Conservation (phyloP, 1,140 invertebrate genomes). For the Anastatus disparis region DNA sequence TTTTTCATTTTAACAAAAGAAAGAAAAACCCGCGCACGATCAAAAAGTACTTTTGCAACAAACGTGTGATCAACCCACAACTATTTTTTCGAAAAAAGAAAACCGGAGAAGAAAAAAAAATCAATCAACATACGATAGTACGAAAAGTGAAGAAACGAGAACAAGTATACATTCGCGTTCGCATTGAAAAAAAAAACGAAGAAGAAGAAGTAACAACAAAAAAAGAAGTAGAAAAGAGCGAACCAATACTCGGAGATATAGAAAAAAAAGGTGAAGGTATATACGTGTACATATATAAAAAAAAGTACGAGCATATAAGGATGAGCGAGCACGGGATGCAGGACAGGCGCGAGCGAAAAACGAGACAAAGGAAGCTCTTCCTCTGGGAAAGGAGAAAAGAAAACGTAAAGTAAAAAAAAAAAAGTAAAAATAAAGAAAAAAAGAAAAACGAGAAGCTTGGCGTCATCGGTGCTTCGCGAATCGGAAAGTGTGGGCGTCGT, state of each 20-base stretch:
- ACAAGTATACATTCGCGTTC: background rate
- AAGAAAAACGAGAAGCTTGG: background rate
- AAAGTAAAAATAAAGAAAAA: constrained; percentile 9
- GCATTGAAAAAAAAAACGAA: background rate
- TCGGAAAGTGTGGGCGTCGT: constrained; percentile 37
- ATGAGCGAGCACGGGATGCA: constrained; percentile 44
- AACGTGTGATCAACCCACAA: constrained; percentile 7
- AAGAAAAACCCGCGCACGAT: too few species aligned
- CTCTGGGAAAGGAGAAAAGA: constrained; percentile 43
- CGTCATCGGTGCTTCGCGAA: constrained; percentile 23
- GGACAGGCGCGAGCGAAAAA: constrained; percentile 48
- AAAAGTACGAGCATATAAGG: constrained; percentile 26
- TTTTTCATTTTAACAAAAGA: too few species aligned
- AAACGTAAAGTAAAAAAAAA: constrained; percentile 25
- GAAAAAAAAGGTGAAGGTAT: constrained; percentile 19
- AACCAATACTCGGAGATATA: background rate
- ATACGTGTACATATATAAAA: too few species aligned
- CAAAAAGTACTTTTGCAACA: background rate
- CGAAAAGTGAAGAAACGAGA: background rate
- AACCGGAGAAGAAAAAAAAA: constrained; percentile 9
- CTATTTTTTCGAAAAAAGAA: constrained; percentile 4
- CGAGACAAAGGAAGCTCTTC: constrained; percentile 57
- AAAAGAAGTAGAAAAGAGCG: constrained; percentile 1
- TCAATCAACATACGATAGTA: background rate
- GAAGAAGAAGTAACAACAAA: background rate